Evolutionary conservation across 2,797 vertebrate genomes (phyloP), one percentile per base, ranked within the genome.

Genomic region (Gymnoscopelus braueri): DNA sequence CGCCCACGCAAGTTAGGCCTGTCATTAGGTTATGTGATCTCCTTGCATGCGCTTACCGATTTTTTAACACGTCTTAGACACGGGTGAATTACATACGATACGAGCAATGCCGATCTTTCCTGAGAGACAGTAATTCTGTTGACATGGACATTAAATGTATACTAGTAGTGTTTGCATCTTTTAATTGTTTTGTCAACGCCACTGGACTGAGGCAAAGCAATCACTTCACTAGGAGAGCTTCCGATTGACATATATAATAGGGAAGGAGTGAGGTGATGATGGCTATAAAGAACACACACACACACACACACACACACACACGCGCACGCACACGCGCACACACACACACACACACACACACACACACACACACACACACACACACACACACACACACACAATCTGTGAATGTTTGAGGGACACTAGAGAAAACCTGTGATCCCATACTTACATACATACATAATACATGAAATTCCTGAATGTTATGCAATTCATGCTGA

Each of bases 171-270:
- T 78, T 84, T 65, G 70, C 80, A 77, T 60, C 69, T 74, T 79
- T 68, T 67, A 68, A 81, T 81, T 29, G 73, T 67, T 77, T 77
- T 76, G 70, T 84, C 72, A 67, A 70, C 65, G 19, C 74, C 69
- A 72, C 35, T 52, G 57, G 71, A 69, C 64, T 39, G 23, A 72
- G 66, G 67, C 39, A 56, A 65, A 54, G 55, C 70, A 62, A 65
- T 66, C 59, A 71, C 81, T 35, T 35, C 32, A 35, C 32, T 35
- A 9, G 50, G 66, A 39, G 51, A 53, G 35, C 71, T 67, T 71
- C 68, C 65, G 60, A 63, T 47, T 68, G 71, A 79, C 72, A 39
- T 71, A 19, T 19, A 19, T 19, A 59, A 61, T 71, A 50, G 53
- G 26, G 54, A 63, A 14, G 12, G 55, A 49, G 15, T 47, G 12